Evolutionary conservation across 2,113 vertebrate genomes (phyloP).

Genomic region (Pygoscelis adeliae): DNA sequence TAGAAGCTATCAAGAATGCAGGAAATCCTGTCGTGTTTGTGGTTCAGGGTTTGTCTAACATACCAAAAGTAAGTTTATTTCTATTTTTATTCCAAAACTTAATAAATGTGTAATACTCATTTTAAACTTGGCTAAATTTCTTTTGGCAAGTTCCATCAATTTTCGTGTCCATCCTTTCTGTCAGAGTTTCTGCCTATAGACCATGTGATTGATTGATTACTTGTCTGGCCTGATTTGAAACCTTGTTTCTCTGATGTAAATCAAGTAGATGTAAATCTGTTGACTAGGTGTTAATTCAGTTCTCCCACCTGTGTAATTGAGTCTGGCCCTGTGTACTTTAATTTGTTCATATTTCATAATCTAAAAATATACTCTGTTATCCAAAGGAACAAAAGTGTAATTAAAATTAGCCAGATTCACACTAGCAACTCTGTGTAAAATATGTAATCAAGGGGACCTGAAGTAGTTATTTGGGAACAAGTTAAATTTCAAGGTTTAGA

Average conservation of each 20-base stretch:
- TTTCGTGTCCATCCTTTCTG: neutral
- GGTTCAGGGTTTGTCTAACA: conserved; percentile 87
- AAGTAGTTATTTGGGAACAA: neutral
- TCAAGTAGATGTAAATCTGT: neutral
- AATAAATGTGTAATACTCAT: neutral
- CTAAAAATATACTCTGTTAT: neutral
- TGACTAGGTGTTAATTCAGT: neutral
- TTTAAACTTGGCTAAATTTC: neutral
- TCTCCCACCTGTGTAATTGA: neutral
- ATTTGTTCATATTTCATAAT: neutral
- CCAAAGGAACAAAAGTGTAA: neutral
- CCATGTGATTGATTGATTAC: neutral
- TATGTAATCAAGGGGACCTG: neutral
- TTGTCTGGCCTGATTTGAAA: neutral
- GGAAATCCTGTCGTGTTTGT: conserved; percentile 90
- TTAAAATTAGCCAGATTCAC: neutral
- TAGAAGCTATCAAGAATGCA: conserved; percentile 88
- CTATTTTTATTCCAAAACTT: neutral
- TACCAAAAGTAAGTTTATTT: conserved; percentile 83
- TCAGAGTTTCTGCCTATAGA: neutral
- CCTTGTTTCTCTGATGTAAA: neutral
- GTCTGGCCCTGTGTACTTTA: neutral
- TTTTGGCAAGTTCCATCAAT: neutral
- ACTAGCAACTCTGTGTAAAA: neutral
- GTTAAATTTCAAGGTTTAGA: neutral